phyloP scores from a whole-genome alignment of 2,113 vertebrate species.

The Oreochromis niloticus region DNA sequence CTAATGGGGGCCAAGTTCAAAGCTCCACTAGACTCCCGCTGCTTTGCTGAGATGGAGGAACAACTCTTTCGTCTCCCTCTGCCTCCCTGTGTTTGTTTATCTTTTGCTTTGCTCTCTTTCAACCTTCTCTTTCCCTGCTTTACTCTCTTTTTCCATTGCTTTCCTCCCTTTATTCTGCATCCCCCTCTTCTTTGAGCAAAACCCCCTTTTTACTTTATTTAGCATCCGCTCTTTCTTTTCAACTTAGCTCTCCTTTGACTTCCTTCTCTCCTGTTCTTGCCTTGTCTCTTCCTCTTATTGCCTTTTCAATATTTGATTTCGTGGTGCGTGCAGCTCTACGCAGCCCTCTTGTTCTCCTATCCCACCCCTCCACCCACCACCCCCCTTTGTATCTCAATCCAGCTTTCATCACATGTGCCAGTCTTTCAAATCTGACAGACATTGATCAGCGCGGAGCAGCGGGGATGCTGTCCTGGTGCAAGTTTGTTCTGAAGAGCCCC shows the following conservation, averaged over 20 bases:
- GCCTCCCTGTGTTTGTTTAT: conserved; percentile 56
- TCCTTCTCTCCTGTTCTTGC: not conserved
- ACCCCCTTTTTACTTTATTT: not conserved
- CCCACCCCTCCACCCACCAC: not conserved
- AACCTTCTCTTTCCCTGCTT: conserved; percentile 49
- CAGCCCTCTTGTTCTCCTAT: not conserved
- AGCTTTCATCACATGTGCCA: conserved; percentile 40
- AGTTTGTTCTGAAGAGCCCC: conserved; percentile 22
- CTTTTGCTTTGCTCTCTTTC: conserved; percentile 72
- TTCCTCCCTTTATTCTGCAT: not conserved
- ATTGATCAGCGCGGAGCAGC: conserved; percentile 20
- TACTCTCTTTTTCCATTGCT: conserved; percentile 4
- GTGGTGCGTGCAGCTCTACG: not conserved
- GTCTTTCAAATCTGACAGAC: conserved; percentile 44
- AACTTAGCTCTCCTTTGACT: not conserved
- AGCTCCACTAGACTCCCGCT: conserved; percentile 86
- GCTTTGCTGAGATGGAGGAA: conserved; percentile 82
- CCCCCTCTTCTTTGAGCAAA: not conserved
- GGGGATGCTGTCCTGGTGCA: conserved; percentile 18
- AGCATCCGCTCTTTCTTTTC: not conserved
- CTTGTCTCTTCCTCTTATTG: not conserved
- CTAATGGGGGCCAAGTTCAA: conserved; percentile 96
- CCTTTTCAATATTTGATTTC: conserved; percentile 11
- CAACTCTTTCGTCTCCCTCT: conserved; percentile 76
- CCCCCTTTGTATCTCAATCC: conserved; percentile 15